Conservation (phyloP, 2,113 vertebrate genomes). For the Micromys minutus region DNA sequence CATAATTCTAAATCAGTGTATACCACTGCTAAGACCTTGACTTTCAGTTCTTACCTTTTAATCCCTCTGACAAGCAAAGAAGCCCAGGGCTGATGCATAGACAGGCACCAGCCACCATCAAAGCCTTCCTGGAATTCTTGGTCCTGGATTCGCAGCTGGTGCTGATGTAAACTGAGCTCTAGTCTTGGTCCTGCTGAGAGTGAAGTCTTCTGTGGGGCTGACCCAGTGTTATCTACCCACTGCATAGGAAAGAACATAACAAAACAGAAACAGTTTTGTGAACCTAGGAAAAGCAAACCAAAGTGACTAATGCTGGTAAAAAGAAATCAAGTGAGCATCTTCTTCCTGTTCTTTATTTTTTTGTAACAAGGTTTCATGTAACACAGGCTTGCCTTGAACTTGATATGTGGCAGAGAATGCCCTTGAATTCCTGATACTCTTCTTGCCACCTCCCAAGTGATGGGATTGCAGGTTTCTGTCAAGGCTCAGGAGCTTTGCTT, state of each 20-base stretch:
- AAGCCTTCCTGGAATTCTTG: conserved; percentile 96
- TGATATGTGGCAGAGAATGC: not conserved
- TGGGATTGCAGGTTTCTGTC: not conserved
- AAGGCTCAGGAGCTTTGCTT: not conserved
- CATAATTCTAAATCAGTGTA: conserved; percentile 28
- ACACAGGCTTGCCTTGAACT: not conserved
- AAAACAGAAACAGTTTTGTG: not conserved
- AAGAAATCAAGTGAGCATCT: not conserved
- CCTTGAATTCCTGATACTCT: not conserved
- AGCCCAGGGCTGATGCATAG: conserved; percentile 99
- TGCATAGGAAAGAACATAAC: conserved; percentile 74
- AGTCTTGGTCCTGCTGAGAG: conserved; percentile 45
- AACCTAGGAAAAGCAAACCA: not conserved
- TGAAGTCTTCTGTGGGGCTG: conserved; percentile 69
- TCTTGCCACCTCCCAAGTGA: not conserved
- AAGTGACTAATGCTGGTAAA: not conserved
- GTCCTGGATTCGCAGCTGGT: conserved; percentile 92
- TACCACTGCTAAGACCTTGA: conserved; percentile 34
- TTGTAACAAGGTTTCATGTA: not conserved
- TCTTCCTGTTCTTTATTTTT: not conserved
- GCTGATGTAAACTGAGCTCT: conserved; percentile 77
- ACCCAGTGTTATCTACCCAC: conserved; percentile 92
- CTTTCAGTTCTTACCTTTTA: conserved; percentile 89
- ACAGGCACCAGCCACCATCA: conserved; percentile 96
- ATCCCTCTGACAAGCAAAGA: conserved; percentile 93